phyloP scores from a whole-genome alignment of 2,113 vertebrate species.

The Cichladusa arquata region DNA sequence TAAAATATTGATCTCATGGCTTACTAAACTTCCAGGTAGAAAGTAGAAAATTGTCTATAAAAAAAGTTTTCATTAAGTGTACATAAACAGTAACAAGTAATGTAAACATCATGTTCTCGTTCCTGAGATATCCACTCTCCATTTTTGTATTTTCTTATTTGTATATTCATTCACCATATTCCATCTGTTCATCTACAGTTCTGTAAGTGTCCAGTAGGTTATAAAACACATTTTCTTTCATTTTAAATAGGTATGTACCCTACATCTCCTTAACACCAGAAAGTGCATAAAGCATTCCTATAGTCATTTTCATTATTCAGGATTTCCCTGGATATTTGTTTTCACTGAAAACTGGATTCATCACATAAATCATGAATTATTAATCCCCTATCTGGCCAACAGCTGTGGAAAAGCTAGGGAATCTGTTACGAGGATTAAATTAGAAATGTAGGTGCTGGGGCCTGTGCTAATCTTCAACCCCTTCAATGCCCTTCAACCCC shows the following conservation, averaged over 20 bases:
- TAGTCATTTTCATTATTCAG: not conserved
- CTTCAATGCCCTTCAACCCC: conserved; percentile 77
- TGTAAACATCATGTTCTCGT: not conserved
- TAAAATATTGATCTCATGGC: not conserved
- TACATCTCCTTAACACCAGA: not conserved
- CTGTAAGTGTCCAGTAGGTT: not conserved
- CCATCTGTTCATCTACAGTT: not conserved
- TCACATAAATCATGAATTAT: not conserved
- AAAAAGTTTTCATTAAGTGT: not conserved
- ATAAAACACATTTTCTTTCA: not conserved
- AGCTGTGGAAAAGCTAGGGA: not conserved
- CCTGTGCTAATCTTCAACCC: not conserved
- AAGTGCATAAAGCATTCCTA: not conserved
- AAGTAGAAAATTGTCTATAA: not conserved
- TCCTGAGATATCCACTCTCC: not conserved
- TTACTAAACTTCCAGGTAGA: not conserved
- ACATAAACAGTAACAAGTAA: not conserved
- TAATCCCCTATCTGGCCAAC: not conserved
- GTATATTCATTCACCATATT: not conserved
- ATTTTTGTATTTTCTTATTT: not conserved
- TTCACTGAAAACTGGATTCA: not conserved
- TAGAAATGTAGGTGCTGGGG: not conserved
- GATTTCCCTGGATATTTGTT: not conserved
- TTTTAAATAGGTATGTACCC: not conserved
- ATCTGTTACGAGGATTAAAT: not conserved